A percentile compares a stretch with the other conserved stretches of the same genome.
Conservation (phyloP, 2,888 invertebrate species). For the Drosophila hamatofila region DNA sequence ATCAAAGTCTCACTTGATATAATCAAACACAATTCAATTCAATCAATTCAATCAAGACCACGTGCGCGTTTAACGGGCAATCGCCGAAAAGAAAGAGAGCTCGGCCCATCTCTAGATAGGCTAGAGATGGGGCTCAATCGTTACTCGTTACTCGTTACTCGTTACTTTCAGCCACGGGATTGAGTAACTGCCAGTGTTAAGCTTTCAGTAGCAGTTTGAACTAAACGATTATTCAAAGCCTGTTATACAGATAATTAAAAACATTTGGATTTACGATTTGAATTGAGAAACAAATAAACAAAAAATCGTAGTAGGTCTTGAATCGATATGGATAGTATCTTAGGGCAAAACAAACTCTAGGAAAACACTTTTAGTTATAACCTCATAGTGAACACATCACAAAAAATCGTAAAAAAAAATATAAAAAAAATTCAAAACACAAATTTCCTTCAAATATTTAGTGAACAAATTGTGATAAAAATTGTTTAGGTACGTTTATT, state of each 20-base stretch:
- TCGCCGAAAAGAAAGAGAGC: not conserved
- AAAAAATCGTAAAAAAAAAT: conserved; percentile 19
- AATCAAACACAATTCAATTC: not conserved
- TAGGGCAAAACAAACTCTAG: not conserved
- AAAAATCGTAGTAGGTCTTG: conserved; percentile 19
- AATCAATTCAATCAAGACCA: accelerated
- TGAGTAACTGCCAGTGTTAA: not conserved
- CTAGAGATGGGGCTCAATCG: not conserved
- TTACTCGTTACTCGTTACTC: not conserved
- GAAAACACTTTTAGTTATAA: conserved; percentile 28
- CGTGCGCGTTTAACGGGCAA: accelerated
- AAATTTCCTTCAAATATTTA: conserved; percentile 20
- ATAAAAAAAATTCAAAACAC: conserved; percentile 5
- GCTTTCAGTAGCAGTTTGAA: not conserved
- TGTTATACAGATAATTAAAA: not conserved
- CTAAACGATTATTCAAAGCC: not conserved
- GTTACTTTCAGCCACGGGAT: not conserved
- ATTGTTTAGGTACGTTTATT: conserved; percentile 11
- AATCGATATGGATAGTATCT: not conserved
- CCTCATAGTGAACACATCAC: conserved; percentile 32
- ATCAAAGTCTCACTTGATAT: not conserved
- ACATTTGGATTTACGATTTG: not conserved
- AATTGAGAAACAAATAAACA: not conserved
- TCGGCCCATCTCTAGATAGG: not conserved
- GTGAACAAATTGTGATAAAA: conserved; percentile 29